Conservation (phyloP, 2,113 vertebrate genomes). For the Suricata suricatta region DNA sequence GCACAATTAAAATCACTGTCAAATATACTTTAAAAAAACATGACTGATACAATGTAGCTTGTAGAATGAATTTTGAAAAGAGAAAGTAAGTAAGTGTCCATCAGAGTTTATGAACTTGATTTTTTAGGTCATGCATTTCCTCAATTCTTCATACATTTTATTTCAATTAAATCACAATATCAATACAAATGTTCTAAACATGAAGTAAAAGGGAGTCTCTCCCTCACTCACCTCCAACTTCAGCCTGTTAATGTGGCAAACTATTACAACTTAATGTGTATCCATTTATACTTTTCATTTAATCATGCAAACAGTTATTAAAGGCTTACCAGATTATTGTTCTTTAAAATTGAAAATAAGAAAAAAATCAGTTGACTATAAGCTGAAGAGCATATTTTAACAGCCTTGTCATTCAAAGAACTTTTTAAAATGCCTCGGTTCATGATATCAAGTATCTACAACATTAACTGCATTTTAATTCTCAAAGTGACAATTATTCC, state of each 20-base stretch:
- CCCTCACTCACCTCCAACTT: background rate
- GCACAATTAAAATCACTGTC: background rate
- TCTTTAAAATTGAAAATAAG: constrained; percentile 33
- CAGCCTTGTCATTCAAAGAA: constrained; percentile 16
- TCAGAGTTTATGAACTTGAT: background rate
- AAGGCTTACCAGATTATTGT: background rate
- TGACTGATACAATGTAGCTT: background rate
- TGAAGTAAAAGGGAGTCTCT: background rate
- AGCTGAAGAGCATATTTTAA: constrained; percentile 49
- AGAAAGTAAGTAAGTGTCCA: background rate
- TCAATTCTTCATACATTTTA: constrained; percentile 4
- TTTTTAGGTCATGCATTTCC: background rate
- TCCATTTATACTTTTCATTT: constrained; percentile 34
- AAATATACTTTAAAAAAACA: background rate
- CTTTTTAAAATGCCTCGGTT: background rate
- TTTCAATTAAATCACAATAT: constrained; percentile 34
- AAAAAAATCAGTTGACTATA: constrained; percentile 20
- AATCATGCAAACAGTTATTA: constrained; percentile 43
- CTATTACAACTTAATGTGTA: background rate
- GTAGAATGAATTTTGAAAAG: constrained; percentile 1
- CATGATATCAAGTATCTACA: constrained; percentile 22
- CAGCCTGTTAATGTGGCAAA: constrained; percentile 10
- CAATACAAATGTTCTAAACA: background rate
- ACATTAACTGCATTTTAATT: constrained; percentile 3
- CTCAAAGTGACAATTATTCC: constrained; percentile 41